phyloP scores from a whole-genome alignment of 2,888 invertebrate species.

The Nemoura dubitans region DNA sequence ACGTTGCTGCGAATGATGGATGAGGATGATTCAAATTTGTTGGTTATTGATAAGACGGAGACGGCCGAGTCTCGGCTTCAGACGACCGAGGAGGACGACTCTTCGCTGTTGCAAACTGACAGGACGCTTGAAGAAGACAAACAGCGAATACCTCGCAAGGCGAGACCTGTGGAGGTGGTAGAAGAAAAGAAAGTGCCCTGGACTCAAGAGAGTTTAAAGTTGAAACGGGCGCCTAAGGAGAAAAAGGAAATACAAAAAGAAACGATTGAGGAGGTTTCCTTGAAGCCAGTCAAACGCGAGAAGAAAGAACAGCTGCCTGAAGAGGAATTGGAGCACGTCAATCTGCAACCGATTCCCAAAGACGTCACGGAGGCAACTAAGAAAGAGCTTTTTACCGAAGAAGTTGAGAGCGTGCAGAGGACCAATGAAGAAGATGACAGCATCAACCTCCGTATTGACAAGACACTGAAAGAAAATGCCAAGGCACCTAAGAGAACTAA shows the following conservation, averaged over 20 bases:
- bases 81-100: constrained; percentile 45
- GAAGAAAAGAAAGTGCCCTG: constrained; percentile 51
- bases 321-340: constrained; percentile 46
- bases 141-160: constrained; percentile 7
- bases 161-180: constrained; percentile 58
- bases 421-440: constrained; percentile 27
- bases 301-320: constrained; percentile 38
- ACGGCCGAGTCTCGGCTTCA: constrained; percentile 40
- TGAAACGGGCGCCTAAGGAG: constrained; percentile 59
- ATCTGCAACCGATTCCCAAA: constrained; percentile 44
- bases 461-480: constrained; percentile 28
- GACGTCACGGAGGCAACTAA: constrained; percentile 21
- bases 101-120: constrained; percentile 39
- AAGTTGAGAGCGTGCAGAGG: not conserved
- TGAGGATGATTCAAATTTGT: constrained; percentile 26
- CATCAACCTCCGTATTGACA: not conserved
- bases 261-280: constrained; percentile 62
- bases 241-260: constrained; percentile 60
- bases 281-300: constrained; percentile 59
- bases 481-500: constrained; percentile 23
- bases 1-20: constrained; percentile 24
- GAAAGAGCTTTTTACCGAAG: constrained; percentile 47
- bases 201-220: constrained; percentile 39
- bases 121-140: constrained; percentile 22
- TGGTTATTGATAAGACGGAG: constrained; percentile 19